Conservation (phyloP, 2,113 vertebrate genomes). For the Climacteris rufus region DNA sequence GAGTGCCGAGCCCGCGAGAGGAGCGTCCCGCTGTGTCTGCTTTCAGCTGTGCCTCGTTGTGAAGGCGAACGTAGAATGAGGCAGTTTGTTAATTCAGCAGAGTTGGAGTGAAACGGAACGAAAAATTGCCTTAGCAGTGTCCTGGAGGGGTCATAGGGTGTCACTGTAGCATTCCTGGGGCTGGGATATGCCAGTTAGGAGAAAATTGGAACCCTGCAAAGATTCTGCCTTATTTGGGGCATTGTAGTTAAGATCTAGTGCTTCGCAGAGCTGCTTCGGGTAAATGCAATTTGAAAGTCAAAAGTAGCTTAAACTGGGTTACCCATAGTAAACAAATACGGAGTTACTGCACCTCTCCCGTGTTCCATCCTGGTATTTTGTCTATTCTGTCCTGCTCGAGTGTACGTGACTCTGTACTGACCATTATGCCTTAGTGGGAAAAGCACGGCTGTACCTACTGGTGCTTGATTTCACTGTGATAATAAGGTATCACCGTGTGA, state of each 20-base stretch:
- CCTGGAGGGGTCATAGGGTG: background rate
- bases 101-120: background rate
- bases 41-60: accelerated
- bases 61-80: background rate
- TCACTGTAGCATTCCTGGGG: accelerated
- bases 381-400: background rate
- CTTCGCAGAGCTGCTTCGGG: background rate
- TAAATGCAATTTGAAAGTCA: background rate
- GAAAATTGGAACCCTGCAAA: accelerated
- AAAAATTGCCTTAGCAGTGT: accelerated
- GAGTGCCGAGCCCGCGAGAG: background rate
- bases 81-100: accelerated
- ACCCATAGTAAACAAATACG: accelerated
- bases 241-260: background rate
- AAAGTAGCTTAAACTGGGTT: background rate
- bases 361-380: background rate
- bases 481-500: background rate
- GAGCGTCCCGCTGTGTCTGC: accelerated
- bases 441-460: background rate
- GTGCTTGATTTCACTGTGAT: background rate
- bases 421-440: no score
- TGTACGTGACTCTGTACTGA: accelerated
- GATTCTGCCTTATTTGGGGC: accelerated
- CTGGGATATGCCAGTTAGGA: background rate
- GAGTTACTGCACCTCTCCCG: accelerated